phyloP scores from a whole-genome alignment of 2,797 vertebrate genomes.

The Phrynocephalus forsythii region DNA sequence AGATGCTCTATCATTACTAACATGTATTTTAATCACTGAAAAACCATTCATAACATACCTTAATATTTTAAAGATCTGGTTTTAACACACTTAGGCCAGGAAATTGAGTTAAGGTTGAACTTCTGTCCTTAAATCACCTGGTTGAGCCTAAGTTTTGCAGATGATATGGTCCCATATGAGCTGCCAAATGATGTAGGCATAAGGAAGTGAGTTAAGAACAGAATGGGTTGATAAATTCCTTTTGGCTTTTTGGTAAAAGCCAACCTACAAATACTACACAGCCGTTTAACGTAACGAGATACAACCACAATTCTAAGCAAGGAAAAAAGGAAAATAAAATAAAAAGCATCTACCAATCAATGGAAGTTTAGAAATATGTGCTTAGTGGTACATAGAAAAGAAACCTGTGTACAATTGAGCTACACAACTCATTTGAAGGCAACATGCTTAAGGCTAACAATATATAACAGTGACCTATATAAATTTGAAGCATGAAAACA shows the following conservation, averaged over 20 bases:
- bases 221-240: constrained; percentile 38
- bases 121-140: constrained; percentile 61
- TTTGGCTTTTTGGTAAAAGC: constrained; percentile 22
- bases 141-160: constrained; percentile 41
- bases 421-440: background rate
- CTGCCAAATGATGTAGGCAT: constrained; percentile 46
- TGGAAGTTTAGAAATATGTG: background rate
- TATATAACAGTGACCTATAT: constrained; percentile 4
- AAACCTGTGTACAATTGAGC: background rate
- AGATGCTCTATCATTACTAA: constrained; percentile 17
- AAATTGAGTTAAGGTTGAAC: constrained; percentile 54
- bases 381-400: background rate
- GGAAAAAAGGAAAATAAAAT: background rate
- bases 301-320: constrained; percentile 10
- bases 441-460: background rate
- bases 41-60: background rate
- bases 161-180: constrained; percentile 33
- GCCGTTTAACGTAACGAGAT: background rate
- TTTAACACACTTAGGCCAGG: constrained; percentile 49
- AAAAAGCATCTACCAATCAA: background rate
- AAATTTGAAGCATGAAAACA: background rate
- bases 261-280: constrained; percentile 28
- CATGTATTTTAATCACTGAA: constrained; percentile 36
- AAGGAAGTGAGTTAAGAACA: constrained; percentile 61
- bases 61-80: constrained; percentile 55